Evolutionary conservation across 1,140 invertebrate species (phyloP), one percentile per base, ranked within the genome.

Genomic region (Eurosta solidaginis): DNA sequence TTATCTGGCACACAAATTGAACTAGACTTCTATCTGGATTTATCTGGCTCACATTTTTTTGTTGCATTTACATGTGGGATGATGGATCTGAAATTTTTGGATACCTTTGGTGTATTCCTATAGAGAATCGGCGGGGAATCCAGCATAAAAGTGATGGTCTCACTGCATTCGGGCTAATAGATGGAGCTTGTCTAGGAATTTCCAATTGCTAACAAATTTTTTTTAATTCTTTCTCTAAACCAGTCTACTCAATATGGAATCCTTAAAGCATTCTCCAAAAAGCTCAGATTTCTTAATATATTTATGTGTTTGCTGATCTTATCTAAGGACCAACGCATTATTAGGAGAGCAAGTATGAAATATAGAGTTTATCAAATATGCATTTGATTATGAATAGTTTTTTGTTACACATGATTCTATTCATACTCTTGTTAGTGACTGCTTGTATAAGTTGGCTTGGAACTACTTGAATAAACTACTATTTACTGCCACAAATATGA

Each of bases 401-500:
- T n/a, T n/a, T n/a, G n/a, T n/a, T n/a, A n/a, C n/a, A n/a, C n/a
- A n/a, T n/a, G n/a, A n/a, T n/a, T n/a, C n/a, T n/a, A n/a, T n/a
- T n/a, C n/a, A n/a, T n/a, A n/a, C n/a, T n/a, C n/a, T n/a, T n/a
- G n/a, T n/a, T n/a, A n/a, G n/a, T n/a, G n/a, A n/a, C n/a, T 40
- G 33, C 6, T 0, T 68, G 36, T 40, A n/a, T 42, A 5, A 33
- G 29, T 59, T 25, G 29, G 27, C 27, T 12, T n/a, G 54, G 3
- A 33, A 59, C 9, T 68, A n/a, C n/a, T n/a, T n/a, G n/a, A n/a
- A 68, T 40, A 68, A 68, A 68, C 14, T 29, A 42, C 59, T 68
- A 68, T 68, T 68, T 68, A 68, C 59, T 68, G 59, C 59, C 59
- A 68, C 59, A 68, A 68, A 29, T 68, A 68, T 68, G 59, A 40